Base-by-base conservation (phyloP, 2,888 invertebrate species). In the Escarpia spicata region DNA sequence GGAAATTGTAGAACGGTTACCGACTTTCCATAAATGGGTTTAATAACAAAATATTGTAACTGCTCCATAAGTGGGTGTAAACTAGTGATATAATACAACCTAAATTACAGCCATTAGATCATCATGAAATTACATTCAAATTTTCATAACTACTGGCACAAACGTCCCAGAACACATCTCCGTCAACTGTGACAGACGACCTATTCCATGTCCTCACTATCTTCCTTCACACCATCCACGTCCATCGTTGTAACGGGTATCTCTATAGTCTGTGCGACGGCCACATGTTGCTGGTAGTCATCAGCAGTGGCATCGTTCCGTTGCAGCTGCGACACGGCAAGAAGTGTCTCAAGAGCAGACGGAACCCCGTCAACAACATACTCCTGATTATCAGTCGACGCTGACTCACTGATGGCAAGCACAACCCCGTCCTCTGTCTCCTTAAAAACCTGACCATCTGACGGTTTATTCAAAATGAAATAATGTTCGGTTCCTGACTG, bases 361-460 rank as follows among this genome's bases (percentile, higher is more conserved):
- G 92, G 92, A 19, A 91, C 91, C 90, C 92, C 91, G 90, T 92
- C 91, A 6, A 93, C 93, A 10, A 91, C 90, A 43, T 90, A 91
- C 91, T 93, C 92, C 91, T 92, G 92, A 52, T 92, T 93, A 31
- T 75, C 75, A 15, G 75, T 6, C n/a, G 92, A 92, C 45, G 75
- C 43, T 2, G 93, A 92, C 90, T 93, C 93, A 31, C 91, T 92
- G 92, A 93, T 92, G 31, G 93, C 89, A 3, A 93, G 91, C 26
- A 91, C 89, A 37, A 92, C 90, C 43, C 92, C 92, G 1, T 92
- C 60, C 58, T 43, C 91, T 0, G 92, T 60, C 9, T 60, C 75
- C 45, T 75, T 75, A 26, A 75, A 3, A 15, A 75, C 26, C 26
- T 75, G 75, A n/a, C 26, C 75, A 26, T 75, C 26, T 26, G 75